Evolutionary conservation across 2,797 vertebrate species (phyloP).

Genomic region (Pteronotus mesoamericanus): DNA sequence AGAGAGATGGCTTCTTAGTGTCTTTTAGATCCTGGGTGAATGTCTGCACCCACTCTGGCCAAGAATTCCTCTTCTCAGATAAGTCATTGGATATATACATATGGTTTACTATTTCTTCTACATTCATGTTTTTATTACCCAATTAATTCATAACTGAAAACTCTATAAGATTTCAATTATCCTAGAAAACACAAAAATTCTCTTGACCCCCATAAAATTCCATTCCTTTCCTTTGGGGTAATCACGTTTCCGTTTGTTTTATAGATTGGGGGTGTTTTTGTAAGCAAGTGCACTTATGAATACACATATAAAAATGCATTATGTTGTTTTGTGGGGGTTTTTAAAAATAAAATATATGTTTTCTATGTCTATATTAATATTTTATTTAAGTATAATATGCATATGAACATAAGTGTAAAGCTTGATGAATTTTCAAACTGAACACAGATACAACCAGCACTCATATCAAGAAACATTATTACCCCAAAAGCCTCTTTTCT

Average conservation of each 20-base stretch:
- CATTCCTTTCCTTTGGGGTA: not conserved
- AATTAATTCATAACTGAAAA: constrained; percentile 1
- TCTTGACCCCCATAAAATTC: not conserved
- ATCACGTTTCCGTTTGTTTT: not conserved
- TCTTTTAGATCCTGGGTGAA: not conserved
- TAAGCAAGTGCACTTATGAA: not conserved
- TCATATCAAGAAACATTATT: not conserved
- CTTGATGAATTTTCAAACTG: not conserved
- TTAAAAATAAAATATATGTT: not conserved
- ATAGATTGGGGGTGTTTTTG: not conserved
- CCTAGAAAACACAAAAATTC: not conserved
- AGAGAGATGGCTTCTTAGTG: not conserved
- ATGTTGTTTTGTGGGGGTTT: not conserved
- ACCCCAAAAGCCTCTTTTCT: not conserved
- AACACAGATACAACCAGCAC: not conserved
- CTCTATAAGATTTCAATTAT: not conserved
- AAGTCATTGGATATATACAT: not conserved
- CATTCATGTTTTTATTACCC: not conserved
- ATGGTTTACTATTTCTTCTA: not conserved
- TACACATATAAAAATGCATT: not conserved
- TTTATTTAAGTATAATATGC: not conserved
- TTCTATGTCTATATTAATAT: not conserved
- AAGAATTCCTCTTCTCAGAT: not conserved
- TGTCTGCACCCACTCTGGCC: not conserved
- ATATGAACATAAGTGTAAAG: not conserved